Evolutionary conservation across 2,113 vertebrate genomes (phyloP).

Genomic region (Cromileptes altivelis): DNA sequence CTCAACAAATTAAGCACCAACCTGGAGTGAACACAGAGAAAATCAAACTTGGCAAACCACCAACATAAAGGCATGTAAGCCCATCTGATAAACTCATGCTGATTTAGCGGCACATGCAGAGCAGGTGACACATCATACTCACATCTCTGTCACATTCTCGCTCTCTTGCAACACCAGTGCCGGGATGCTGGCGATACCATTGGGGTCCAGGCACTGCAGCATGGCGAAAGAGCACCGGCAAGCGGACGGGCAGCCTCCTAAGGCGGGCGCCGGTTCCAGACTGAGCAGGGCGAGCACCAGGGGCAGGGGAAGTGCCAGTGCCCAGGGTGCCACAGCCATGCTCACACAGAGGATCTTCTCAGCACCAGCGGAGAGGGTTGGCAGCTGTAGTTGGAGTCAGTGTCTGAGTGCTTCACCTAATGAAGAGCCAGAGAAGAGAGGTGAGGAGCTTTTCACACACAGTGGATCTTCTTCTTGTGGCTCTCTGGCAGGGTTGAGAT

Average conservation of each 20-base stretch:
- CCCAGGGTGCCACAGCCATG: slow-evolving; percentile 70
- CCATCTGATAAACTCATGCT: not conserved
- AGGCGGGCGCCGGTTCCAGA: slow-evolving; percentile 56
- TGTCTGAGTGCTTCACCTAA: slow-evolving; percentile 51
- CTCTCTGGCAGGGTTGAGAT: slow-evolving; percentile 64
- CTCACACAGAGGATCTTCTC: slow-evolving; percentile 42
- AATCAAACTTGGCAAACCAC: slow-evolving; percentile 1
- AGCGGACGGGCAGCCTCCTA: slow-evolving; percentile 77
- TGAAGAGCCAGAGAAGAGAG: slow-evolving; percentile 34
- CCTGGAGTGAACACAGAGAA: slow-evolving; percentile 8
- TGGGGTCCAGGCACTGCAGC: slow-evolving; percentile 82
- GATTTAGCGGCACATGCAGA: not conserved
- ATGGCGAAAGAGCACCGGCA: slow-evolving; percentile 83
- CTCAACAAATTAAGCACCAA: not conserved
- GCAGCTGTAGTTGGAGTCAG: slow-evolving; percentile 43
- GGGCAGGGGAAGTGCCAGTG: slow-evolving; percentile 60
- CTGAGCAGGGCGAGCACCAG: slow-evolving; percentile 62
- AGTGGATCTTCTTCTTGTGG: slow-evolving; percentile 56
- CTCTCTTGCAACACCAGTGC: slow-evolving; percentile 79
- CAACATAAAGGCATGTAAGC: not conserved
- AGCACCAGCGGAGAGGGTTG: slow-evolving; percentile 9
- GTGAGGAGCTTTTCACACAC: slow-evolving; percentile 50
- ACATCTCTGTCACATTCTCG: slow-evolving; percentile 88
- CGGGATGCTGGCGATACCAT: slow-evolving; percentile 79
- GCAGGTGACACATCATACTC: slow-evolving; percentile 70